Percentiles rank a stretch among this genome's conserved stretches.
Evolutionary conservation across 1,140 invertebrate genomes (phyloP).

Genomic region (Centruroides vittatus): DNA sequence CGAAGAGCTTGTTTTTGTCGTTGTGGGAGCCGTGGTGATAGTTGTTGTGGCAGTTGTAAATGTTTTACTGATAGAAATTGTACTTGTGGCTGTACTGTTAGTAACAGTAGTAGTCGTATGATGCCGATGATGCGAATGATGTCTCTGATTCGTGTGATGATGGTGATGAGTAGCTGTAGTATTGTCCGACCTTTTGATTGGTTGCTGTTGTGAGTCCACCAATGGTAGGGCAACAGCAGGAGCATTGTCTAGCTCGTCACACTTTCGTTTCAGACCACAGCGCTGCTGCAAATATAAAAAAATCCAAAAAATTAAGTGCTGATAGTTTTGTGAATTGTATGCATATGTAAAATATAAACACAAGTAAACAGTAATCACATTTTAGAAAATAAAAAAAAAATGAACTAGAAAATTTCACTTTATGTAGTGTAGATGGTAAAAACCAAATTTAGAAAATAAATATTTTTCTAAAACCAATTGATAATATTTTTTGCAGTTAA

Average conservation of each 20-base stretch:
- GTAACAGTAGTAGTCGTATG: not conserved
- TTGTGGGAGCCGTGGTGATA: constrained; percentile 22
- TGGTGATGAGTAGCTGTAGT: not conserved
- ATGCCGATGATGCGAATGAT: not conserved
- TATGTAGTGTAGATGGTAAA: too few species aligned
- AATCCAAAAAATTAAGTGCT: constrained; percentile 17
- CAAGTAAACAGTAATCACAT: too few species aligned
- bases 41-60: constrained; percentile 19
- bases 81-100: constrained; percentile 3
- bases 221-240: constrained; percentile 4
- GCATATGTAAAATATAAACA: too few species aligned
- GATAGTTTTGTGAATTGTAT: too few species aligned
- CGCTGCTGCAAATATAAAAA: constrained; percentile 1
- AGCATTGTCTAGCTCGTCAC: constrained; percentile 14
- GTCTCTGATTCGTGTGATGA: not conserved
- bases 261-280: constrained; percentile 12
- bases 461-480: too few species aligned
- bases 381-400: too few species aligned
- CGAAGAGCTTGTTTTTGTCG: constrained; percentile 24
- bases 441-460: too few species aligned
- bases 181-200: not conserved
- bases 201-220: constrained; percentile 8
- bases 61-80: not conserved
- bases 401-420: too few species aligned
- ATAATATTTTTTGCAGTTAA: too few species aligned